A percentile compares a stretch with the other conserved stretches of the same genome.
phyloP scores from a whole-genome alignment of 2,113 vertebrate genomes.

The Sarotherodon lohbergeri region DNA sequence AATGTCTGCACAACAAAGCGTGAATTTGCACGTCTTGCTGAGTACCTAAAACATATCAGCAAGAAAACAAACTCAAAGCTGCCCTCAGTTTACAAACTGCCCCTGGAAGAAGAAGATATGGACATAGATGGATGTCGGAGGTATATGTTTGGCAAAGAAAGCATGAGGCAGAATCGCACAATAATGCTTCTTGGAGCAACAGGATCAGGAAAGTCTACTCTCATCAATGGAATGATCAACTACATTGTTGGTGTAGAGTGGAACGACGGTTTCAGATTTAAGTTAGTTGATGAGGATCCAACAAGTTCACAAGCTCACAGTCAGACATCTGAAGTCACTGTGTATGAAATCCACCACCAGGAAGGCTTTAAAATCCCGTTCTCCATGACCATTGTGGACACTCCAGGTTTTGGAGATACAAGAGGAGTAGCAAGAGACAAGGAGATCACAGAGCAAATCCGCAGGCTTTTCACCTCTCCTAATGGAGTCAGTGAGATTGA shows the following conservation, averaged over 20 bases:
- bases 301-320: slow-evolving; percentile 21
- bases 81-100: neutral
- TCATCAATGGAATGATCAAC: slow-evolving; percentile 35
- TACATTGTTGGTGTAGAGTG: slow-evolving; percentile 14
- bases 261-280: neutral
- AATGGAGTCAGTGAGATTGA: neutral
- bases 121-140: neutral
- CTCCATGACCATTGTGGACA: slow-evolving; percentile 63
- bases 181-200: slow-evolving; percentile 15
- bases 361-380: slow-evolving; percentile 10
- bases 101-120: neutral
- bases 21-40: neutral
- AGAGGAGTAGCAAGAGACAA: slow-evolving; percentile 32
- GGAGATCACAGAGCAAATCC: slow-evolving; percentile 15
- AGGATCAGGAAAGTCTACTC: neutral
- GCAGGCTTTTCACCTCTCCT: neutral
- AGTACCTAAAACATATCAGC: neutral
- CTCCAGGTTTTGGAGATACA: slow-evolving; percentile 62
- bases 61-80: neutral
- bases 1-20: neutral
- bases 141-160: neutral
- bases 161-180: neutral
- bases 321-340: slow-evolving; percentile 54
- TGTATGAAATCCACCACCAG: slow-evolving; percentile 44
- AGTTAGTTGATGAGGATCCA: neutral